Base-by-base conservation (phyloP, 2,797 vertebrate genomes). In the Ciconia nigra region DNA sequence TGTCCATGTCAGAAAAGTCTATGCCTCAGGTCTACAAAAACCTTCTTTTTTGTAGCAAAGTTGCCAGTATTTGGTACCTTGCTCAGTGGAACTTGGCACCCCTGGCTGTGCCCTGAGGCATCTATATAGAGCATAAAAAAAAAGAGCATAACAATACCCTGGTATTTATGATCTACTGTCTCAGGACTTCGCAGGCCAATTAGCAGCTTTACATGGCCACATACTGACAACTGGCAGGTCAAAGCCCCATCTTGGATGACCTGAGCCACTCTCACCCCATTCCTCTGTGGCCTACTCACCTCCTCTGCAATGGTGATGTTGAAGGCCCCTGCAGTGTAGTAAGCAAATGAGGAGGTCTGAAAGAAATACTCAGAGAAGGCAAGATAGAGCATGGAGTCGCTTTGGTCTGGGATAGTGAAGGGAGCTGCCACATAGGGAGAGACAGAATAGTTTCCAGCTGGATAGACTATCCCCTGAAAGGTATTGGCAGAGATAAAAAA, bases 291-390 rank as follows among this genome's bases (percentile, higher is more conserved):
- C 62, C 70, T 73, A 80, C 99, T 99, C 98, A 99, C 99, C 96
- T 99, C 98, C 33, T 99, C 98, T 57, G 70, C n/a, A 35, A 98
- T 93, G 57, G 97, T 97, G 91, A 98, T 79, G 58, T 97, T 97
- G 84, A 99, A 98, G 44, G 96, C 98, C 37, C 98, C 98, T 3
- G 98, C 96, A 0, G 69, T 97, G 95, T 98, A 98, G 97, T 99
- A 99, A 41, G 99, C 98, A 35, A 99, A 99, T 37, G 97, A 98
- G 10, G 98, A 99, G 4, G 98, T 99, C 95, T 98, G 98, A 92
- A 97, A 89, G 61, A 98, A 98, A 90, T 98, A 99, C 92, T 98
- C 96, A 0, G 99, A 99, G 57, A 99, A 29, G 37, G 98, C 99
- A 2, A 99, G 93, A 96, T 99, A 98, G 82, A 99, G 76, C 99